phyloP scores from a whole-genome alignment of 64 coral and sea anemone genomes.

The Montipora sp. region DNA sequence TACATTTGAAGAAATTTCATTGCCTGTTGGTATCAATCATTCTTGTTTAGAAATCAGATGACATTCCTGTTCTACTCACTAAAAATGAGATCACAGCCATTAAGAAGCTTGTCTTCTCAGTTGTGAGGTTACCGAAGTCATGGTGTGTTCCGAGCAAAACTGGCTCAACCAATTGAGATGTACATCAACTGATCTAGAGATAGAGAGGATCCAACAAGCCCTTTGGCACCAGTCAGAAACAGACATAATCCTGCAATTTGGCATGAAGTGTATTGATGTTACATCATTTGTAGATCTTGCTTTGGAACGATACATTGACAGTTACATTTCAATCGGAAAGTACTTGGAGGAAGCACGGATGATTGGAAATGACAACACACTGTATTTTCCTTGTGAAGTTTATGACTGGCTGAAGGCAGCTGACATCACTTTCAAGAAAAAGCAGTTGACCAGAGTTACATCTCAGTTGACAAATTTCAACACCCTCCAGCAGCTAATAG shows the following conservation, averaged over 20 bases:
- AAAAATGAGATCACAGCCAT: no score
- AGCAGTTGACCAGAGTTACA: slow-evolving; percentile 5
- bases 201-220: slow-evolving; percentile 6
- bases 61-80: no score
- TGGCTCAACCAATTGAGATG: no score
- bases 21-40: no score
- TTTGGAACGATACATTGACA: slow-evolving; percentile 51
- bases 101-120: no score
- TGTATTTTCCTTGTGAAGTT: slow-evolving; percentile 43
- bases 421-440: slow-evolving; percentile 16
- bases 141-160: slow-evolving; percentile 13
- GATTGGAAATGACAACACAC: neutral
- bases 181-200: neutral
- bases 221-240: slow-evolving; percentile 11
- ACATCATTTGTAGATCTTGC: slow-evolving; percentile 27
- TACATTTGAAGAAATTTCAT: no score
- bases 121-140: neutral
- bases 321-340: slow-evolving; percentile 38
- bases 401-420: slow-evolving; percentile 62
- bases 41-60: no score
- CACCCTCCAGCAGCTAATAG: slow-evolving; percentile 50
- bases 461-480: slow-evolving; percentile 4
- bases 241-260: neutral
- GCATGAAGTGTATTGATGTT: neutral
- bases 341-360: neutral